Percentiles rank a stretch among this genome's conserved stretches.
Conservation (phyloP, 1,140 invertebrate genomes). For the Scylla paramamosain region DNA sequence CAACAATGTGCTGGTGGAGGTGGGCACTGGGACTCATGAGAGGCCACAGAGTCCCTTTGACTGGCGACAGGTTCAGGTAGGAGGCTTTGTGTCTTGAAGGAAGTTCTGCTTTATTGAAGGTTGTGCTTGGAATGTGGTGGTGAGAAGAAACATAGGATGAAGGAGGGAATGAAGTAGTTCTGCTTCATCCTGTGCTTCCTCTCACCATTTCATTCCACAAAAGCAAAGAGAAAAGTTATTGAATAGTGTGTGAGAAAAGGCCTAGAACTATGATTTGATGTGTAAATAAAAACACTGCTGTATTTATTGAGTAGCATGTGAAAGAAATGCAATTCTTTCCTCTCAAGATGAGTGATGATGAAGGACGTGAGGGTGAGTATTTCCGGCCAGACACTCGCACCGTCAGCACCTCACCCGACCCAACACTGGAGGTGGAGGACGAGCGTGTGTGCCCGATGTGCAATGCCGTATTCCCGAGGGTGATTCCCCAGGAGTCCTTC, state of each 20-base stretch:
- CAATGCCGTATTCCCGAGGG: constrained; percentile 75
- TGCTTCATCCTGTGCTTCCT: too few species aligned
- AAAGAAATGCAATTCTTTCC: background rate
- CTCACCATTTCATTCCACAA: too few species aligned
- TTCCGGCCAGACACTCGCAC: constrained; percentile 58
- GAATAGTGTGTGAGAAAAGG: too few species aligned
- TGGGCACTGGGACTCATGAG: background rate
- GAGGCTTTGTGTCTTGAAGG: background rate
- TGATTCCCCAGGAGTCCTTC: constrained; percentile 77
- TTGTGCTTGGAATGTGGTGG: too few species aligned
- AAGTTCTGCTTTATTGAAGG: background rate
- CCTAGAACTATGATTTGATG: too few species aligned
- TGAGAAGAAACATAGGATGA: too few species aligned
- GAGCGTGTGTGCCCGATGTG: constrained; percentile 78
- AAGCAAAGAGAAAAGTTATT: too few species aligned
- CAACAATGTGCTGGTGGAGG: constrained; percentile 44
- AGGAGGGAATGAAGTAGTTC: too few species aligned
- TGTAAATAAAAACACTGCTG: too few species aligned
- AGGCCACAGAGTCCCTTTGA: constrained; percentile 71
- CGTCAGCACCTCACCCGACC: constrained; percentile 65
- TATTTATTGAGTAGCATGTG: too few species aligned
- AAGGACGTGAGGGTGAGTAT: constrained; percentile 51
- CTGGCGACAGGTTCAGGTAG: constrained; percentile 72
- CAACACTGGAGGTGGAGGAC: constrained; percentile 74
- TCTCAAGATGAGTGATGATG: constrained; percentile 59